Percentiles rank a stretch among this genome's conserved stretches.
phyloP scores from a whole-genome alignment of 2,113 vertebrate species.

The Eira barbara region DNA sequence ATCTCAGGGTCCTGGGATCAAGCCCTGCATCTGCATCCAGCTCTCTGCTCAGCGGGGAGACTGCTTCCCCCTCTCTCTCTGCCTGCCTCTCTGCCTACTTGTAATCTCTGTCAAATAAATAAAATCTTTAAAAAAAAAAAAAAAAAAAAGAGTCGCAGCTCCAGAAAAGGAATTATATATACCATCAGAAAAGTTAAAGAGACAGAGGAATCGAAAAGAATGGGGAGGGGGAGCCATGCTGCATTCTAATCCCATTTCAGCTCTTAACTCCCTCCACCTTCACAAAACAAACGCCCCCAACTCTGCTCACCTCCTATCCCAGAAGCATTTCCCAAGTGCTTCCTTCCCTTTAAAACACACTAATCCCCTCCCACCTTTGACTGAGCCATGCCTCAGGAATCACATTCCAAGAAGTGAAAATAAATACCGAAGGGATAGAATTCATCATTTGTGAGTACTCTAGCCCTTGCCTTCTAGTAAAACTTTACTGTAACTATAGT shows the following conservation, averaged over 20 bases:
- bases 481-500: not conserved
- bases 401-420: conserved; percentile 28
- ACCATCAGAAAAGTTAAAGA: not conserved
- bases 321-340: not conserved
- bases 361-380: not conserved
- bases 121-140: too few relatives aligned
- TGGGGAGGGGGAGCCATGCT: not conserved
- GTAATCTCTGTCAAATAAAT: too few relatives aligned
- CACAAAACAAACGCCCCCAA: not conserved
- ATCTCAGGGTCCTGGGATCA: too few relatives aligned
- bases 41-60: too few relatives aligned
- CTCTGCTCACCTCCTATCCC: not conserved
- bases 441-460: not conserved
- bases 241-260: not conserved
- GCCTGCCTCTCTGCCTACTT: too few relatives aligned
- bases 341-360: not conserved
- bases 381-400: not conserved
- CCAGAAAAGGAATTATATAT: not conserved
- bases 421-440: not conserved
- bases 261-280: not conserved
- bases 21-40: too few relatives aligned
- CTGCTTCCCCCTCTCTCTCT: too few relatives aligned
- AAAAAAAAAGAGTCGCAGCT: too few relatives aligned
- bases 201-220: not conserved
- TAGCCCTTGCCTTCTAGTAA: not conserved